Evolutionary conservation across 1,140 invertebrate species (phyloP), one percentile per base, ranked within the genome.

Genomic region (Ephestia elutella): DNA sequence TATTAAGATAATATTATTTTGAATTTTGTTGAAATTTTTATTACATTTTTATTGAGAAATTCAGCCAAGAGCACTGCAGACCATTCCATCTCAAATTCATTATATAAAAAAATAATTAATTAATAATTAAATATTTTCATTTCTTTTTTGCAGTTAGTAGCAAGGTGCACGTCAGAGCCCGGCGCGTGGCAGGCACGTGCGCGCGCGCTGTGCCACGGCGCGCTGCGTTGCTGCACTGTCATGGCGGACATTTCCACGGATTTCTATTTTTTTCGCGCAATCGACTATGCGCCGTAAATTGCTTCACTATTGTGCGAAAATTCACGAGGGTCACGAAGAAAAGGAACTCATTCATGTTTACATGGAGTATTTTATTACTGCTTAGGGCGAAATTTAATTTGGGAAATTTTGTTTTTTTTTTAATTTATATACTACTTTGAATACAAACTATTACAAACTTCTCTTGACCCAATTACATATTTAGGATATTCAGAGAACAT

Each of bases 281-380:
- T 78, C 71, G 72, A 74, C 69, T 80, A 73, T 73, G 71, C 71
- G 70, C 59, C 74, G 70, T 73, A 80, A 82, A 79, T 78, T 82
- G 70, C 77, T 70, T 59, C 60, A 75, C 76, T 78, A 75, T 82
- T 85, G 73, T 80, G 54, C 58, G 58, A 54, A 56, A 25, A 48
- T 68, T 63, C 58, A 62, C 59, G 59, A 62, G 73, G 77, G 77
- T 53, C 61, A 60, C 57, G 35, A 59, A 65, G 63, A 65, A 76
- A n/a, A 76, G 70, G 71, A 69, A 70, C 70, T 66, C 66, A 69
- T 75, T 76, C 68, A 66, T 73, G 71, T 80, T 73, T 73, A 73
- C 68, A 69, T 68, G 69, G 73, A 69, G n/a, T 44, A 70, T 66
- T 62, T 54, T 62, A 60, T 62, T 15, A 59, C 25, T 50, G 54